A percentile compares a stretch with the other conserved stretches of the same genome.
phyloP scores from a whole-genome alignment of 2,888 invertebrate species.

The Dorcus parallelipipedus region DNA sequence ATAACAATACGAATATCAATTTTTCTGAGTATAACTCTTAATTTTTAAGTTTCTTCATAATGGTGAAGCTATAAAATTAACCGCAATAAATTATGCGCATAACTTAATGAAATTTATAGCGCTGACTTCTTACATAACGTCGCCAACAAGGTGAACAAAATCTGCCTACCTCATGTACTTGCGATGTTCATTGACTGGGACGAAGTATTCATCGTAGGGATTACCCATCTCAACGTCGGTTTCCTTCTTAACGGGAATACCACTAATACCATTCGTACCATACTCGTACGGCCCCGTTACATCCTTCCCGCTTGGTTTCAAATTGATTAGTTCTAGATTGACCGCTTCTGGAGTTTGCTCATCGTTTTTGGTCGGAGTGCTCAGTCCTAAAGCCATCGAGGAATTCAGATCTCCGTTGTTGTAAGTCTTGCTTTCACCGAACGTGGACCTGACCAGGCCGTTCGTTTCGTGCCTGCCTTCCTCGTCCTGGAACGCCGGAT shows the following conservation, averaged over 20 bases:
- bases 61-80: no score
- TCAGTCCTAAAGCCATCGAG: slow-evolving; percentile 33
- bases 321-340: slow-evolving; percentile 74
- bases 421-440: slow-evolving; percentile 41
- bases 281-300: slow-evolving; percentile 51
- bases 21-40: no score
- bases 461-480: slow-evolving; percentile 51
- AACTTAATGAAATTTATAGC: no score
- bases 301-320: slow-evolving; percentile 62
- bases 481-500: slow-evolving; percentile 46
- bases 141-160: no score
- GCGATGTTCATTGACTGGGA: slow-evolving; percentile 79
- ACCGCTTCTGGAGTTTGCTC: slow-evolving; percentile 62
- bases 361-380: slow-evolving; percentile 37
- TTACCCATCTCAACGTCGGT: slow-evolving; percentile 64
- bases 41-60: no score
- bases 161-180: slow-evolving; percentile 74
- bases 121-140: no score
- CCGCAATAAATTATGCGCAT: no score
- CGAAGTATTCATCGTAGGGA: slow-evolving; percentile 80
- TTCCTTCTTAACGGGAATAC: slow-evolving; percentile 61
- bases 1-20: no score
- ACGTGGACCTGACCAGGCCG: slow-evolving; percentile 40
- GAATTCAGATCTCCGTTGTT: slow-evolving; percentile 41
- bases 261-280: slow-evolving; percentile 45